Evolutionary conservation across 2,888 invertebrate species (phyloP).

Genomic region (Machimus rusticus): DNA sequence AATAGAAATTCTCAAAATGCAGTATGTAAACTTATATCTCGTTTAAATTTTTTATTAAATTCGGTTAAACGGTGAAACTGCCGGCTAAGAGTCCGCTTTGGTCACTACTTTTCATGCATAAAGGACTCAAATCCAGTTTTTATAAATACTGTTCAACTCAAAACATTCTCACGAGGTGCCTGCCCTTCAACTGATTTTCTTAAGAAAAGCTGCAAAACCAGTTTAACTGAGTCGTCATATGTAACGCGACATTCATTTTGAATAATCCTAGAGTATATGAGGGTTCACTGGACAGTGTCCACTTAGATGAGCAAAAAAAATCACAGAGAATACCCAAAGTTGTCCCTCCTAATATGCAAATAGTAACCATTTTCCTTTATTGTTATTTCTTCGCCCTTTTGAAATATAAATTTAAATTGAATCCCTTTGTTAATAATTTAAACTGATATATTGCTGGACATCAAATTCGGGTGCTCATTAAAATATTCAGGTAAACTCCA

Average conservation of each 20-base stretch:
- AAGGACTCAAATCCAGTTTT: not conserved
- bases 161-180: not conserved
- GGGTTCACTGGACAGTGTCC: constrained; percentile 7
- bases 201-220: constrained; percentile 17
- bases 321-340: not conserved
- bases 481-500: not conserved
- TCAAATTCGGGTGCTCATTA: not conserved
- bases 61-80: not conserved
- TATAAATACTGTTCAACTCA: not conserved
- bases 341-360: not conserved
- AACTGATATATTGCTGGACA: not conserved
- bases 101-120: not conserved
- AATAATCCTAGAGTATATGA: not conserved
- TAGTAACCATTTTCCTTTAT: not conserved
- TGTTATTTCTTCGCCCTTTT: constrained; percentile 7
- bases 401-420: not conserved
- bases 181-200: not conserved
- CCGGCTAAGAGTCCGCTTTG: not conserved
- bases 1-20: too few species aligned
- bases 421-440: not conserved
- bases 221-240: constrained; percentile 2
- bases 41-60: not conserved
- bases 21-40: not conserved
- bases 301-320: not conserved
- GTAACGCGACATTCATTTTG: not conserved